Conservation (phyloP, 1,140 invertebrate genomes). For the Tigriopus japonicus region DNA sequence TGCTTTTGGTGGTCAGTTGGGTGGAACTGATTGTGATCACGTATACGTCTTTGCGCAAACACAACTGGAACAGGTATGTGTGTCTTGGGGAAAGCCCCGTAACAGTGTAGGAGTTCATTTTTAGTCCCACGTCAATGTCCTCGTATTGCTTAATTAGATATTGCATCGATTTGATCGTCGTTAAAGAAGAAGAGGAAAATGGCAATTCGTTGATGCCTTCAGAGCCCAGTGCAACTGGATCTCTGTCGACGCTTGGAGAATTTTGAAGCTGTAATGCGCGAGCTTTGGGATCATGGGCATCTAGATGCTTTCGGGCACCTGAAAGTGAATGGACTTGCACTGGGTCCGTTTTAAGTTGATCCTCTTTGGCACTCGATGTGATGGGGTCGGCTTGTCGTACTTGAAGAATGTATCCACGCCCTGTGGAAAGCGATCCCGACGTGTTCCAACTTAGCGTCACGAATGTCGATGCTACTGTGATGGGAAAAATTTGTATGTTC, state of each 20-base stretch:
- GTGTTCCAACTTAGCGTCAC: slow-evolving; percentile 20
- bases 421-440: slow-evolving; percentile 13
- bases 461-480: slow-evolving; percentile 19
- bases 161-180: no score
- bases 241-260: no score
- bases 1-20: slow-evolving; percentile 16
- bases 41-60: slow-evolving; percentile 16
- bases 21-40: slow-evolving; percentile 16
- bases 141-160: slow-evolving; percentile 14
- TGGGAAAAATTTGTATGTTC: slow-evolving; percentile 18
- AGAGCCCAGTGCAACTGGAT: no score
- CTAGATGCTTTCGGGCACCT: no score
- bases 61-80: slow-evolving; percentile 17
- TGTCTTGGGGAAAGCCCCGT: slow-evolving; percentile 18
- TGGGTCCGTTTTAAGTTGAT: no score
- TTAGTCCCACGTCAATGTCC: slow-evolving; percentile 15
- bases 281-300: no score
- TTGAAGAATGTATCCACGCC: slow-evolving; percentile 16
- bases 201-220: no score
- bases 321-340: no score
- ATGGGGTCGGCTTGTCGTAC: not conserved
- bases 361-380: not conserved
- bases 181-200: not conserved
- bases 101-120: slow-evolving; percentile 19
- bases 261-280: no score